Evolutionary conservation across 2,113 vertebrate genomes (phyloP).

Genomic region (Aix galericulata): DNA sequence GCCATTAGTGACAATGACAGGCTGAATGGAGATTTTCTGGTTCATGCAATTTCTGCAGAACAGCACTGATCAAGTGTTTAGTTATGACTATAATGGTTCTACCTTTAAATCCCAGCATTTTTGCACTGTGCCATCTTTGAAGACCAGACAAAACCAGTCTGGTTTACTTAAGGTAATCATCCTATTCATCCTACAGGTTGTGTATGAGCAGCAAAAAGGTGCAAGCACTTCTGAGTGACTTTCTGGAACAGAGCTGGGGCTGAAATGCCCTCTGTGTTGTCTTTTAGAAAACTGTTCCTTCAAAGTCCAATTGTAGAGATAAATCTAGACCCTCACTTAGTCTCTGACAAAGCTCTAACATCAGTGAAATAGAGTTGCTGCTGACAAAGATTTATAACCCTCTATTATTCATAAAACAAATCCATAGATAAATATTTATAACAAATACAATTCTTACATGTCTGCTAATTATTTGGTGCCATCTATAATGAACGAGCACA

Average conservation of each 20-base stretch:
- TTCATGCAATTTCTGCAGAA: neutral
- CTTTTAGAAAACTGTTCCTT: neutral
- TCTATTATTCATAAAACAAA: conserved; percentile 22
- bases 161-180: neutral
- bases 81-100: neutral
- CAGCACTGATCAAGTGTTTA: neutral
- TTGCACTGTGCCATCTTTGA: neutral
- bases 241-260: neutral
- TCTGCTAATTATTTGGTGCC: neutral
- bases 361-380: neutral
- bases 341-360: neutral
- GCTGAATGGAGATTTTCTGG: neutral
- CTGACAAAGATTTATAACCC: neutral
- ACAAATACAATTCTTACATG: neutral
- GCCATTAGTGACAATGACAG: neutral
- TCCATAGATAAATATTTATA: conserved; percentile 23
- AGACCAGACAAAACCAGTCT: neutral
- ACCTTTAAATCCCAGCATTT: neutral
- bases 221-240: neutral
- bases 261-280: neutral
- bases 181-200: neutral
- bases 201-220: neutral
- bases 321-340: neutral
- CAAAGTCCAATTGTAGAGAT: accelerated
- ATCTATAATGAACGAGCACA: neutral